Evolutionary conservation across 2,797 vertebrate genomes (phyloP), one percentile per base, ranked within the genome.

Genomic region (Lacerta agilis): DNA sequence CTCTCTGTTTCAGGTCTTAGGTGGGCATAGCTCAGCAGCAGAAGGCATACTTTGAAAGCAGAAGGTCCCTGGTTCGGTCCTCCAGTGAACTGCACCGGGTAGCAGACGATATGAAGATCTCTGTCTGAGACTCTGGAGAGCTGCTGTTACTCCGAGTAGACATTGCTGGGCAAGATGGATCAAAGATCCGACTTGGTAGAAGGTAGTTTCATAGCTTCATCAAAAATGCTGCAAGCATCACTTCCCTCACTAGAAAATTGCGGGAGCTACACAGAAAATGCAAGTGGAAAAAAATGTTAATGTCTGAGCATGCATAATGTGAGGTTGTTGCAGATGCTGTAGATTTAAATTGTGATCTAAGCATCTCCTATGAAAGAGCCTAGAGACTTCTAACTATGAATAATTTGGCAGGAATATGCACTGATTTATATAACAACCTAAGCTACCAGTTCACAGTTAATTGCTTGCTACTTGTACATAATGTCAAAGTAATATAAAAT

Each of bases 401-500:
- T 81, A 73, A 73, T 73, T 72, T 43, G 27, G 36, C 29, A 73
- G 2, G 23, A 71, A 71, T 43, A 41, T 72, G 45, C 49, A 45
- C 13, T 64, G 11, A 71, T 29, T 9, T 41, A 23, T 41, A n/a
- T 71, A 43, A 75, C 36, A 49, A 71, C 20, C 27, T 76, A 18
- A 79, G 18, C 27, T 78, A 78, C 33, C 49, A 27, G 33, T 75
- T 55, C n/a, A 80, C 15, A 73, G 78, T 29, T 73, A 73, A 64
- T 81, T 58, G 69, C 55, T 61, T 58, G 58, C 64, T 41, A 25
- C 61, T 43, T 64, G 5, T 38, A 36, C 23, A 82, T 18, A 55
- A 76, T 38, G n/a, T 27, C 20, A 87, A 66, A 77, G 18, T 43
- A 76, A 87, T 77, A 18, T 43, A 87, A 82, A 41, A 83, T 79